These are phyloP conservation scores for Alces alces DNA, from an alignment of 2,113 vertebrate genomes.

Conservation along the genomic window DNA sequence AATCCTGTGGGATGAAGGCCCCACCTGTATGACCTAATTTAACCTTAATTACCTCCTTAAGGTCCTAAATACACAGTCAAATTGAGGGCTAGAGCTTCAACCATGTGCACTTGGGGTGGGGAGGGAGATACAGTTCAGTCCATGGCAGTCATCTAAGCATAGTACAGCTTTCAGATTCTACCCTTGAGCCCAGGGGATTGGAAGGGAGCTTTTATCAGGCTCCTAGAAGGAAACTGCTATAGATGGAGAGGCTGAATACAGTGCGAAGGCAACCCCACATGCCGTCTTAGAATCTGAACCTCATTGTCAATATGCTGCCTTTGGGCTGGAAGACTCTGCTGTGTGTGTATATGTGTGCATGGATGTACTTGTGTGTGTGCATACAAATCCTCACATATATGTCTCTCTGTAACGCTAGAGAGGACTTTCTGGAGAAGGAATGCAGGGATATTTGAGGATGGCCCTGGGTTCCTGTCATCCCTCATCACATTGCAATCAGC, in stretches of 20 bases:
- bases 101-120: neutral
- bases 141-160: neutral
- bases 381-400: neutral
- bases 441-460: neutral
- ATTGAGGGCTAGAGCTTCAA: neutral
- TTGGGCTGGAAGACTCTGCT: neutral
- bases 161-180: neutral
- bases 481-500: neutral
- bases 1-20: neutral
- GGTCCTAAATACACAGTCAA: neutral
- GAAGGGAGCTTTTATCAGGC: neutral
- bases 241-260: neutral
- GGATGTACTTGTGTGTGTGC: neutral
- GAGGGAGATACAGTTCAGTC: neutral
- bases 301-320: fast-evolving
- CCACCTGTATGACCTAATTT: neutral
- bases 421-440: neutral
- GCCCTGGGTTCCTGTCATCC: neutral
- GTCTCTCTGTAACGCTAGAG: neutral
- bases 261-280: neutral
- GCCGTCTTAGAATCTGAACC: neutral
- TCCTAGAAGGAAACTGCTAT: neutral
- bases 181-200: neutral
- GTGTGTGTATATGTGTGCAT: fast-evolving
- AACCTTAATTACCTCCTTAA: neutral